Evolutionary conservation across 2,888 invertebrate genomes (phyloP), one percentile per base, ranked within the genome.

Genomic region (Elgonia sp.): DNA sequence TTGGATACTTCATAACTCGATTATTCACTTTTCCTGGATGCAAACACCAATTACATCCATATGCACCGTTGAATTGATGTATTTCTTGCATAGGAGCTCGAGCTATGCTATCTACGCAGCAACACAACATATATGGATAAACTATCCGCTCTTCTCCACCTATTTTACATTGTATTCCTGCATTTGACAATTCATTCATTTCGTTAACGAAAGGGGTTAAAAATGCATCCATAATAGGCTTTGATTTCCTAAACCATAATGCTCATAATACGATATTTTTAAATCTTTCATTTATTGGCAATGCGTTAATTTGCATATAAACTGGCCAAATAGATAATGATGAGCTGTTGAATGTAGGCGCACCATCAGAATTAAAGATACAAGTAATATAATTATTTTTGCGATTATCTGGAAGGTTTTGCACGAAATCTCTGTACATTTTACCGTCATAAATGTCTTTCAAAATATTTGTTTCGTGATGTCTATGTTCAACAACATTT

Each of bases 281-380:
- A 21, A 1, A 20, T 20, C 67, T n/a, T 21, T 29, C 20, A 42
- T 67, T 29, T 37, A 46, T 67, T 20, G 46, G 20, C 10, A 46
- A 46, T 67, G 5, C 20, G 37, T 67, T 67, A 60, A 60, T 60
- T 21, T 60, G 60, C 18, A 60, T 20, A 60, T 60, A 60, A n/a
- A 60, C 21, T n/a, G 67, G 67, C 67, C 67, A 67, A 46, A 67
- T 67, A n/a, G 67, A 42, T 37, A 67, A 37, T 20, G 46, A 20
- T 6, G 67, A 67, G 14, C 46, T 67, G 0, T 46, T 12, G n/a
- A 67, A 67, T 67, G 67, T 46, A 16, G 60, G 60, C 14, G 60
- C 60, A 21, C 60, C 60, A 60, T 60, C 60, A 12, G 60, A 21
- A 18, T 67, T 67, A 5, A 67, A 67, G 18, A 20, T 67, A 18